Base-by-base conservation (phyloP, 1,140 invertebrate species). In the Spodoptera litura region DNA sequence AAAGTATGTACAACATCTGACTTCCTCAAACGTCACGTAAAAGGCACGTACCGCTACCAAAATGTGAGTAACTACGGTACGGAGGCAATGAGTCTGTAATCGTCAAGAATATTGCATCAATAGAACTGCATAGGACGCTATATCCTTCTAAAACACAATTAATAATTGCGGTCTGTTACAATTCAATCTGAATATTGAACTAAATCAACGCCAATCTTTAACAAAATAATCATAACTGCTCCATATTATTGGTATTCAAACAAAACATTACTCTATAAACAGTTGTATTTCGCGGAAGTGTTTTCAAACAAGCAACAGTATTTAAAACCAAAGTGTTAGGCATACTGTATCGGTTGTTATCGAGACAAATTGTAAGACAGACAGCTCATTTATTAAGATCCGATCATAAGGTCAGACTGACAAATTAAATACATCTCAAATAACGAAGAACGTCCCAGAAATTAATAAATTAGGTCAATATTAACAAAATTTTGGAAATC, bases 231-330 rank as follows among this genome's bases (percentile, higher is more conserved):
- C 25, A 53, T 31, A 52, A 53, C 66, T 70, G 27, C 51, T 70
- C 25, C 12, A 53, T 31, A 53, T 53, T 53, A 70, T 53, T 70
- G n/a, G 25, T 31, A 70, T 70, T 53, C 11, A 49, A 31, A 70
- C 49, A 31, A 70, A 70, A 70, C 66, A 53, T 52, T 27, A 4
- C 20, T 70, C 51, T 31, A 52, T 53, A 70, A 53, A 53, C 20
- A 53, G 66, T 70, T 52, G 4, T 12, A 12, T 70, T 31, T 3
- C 49, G 5, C 25, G 27, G n/a, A 64, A 64, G 44, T 68, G 49
- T 70, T 70, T 70, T 52, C 66, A 70, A 70, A 70, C 64, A 55
- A 55, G 12, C 15, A 51, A 68, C 44, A 68, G 11, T 11, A 68
- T 52, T 52, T 68, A 27, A 51, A n/a, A 68, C 44, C 44, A 27